A percentile compares a stretch with the other conserved stretches of the same genome.
phyloP scores from a whole-genome alignment of 2,888 invertebrate species.

The Diadegma fenestrale region DNA sequence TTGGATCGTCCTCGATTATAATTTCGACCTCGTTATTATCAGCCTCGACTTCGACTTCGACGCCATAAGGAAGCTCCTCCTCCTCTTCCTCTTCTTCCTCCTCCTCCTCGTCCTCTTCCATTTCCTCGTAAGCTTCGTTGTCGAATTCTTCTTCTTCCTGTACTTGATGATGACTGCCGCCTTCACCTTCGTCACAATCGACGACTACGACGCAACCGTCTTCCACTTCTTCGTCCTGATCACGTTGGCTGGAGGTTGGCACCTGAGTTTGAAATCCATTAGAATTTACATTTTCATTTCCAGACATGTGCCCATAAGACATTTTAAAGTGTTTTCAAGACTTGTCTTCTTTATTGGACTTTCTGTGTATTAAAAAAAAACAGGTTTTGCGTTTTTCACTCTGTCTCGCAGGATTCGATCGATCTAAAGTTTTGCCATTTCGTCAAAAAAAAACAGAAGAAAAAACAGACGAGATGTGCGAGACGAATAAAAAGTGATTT shows the following conservation, averaged over 20 bases:
- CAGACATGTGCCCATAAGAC: background rate
- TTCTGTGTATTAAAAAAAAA: background rate
- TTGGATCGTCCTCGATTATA: constrained; percentile 87
- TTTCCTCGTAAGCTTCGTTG: constrained; percentile 85
- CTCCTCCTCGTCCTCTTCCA: constrained; percentile 82
- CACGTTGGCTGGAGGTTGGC: constrained; percentile 94
- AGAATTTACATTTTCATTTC: no score
- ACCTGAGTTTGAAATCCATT: constrained; percentile 86
- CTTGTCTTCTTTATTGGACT: background rate
- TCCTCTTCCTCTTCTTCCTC: constrained; percentile 83
- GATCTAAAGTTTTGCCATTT: background rate
- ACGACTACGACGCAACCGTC: constrained; percentile 92
- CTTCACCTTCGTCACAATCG: constrained; percentile 92
- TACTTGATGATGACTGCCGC: constrained; percentile 84
- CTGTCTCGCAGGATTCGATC: constrained; percentile 7
- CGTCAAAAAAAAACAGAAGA: background rate
- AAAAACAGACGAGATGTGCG: background rate
- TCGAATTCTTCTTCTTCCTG: constrained; percentile 85
- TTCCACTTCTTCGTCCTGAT: constrained; percentile 88
- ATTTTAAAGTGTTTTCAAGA: constrained; percentile 26
- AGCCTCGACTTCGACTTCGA: constrained; percentile 85
- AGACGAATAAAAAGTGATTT: background rate
- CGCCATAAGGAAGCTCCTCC: constrained; percentile 82
- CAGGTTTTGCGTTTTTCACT: background rate
- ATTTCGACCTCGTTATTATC: constrained; percentile 88